Evolutionary conservation across 2,888 invertebrate genomes (phyloP).

Genomic region (Lasioglossum leucozonium): DNA sequence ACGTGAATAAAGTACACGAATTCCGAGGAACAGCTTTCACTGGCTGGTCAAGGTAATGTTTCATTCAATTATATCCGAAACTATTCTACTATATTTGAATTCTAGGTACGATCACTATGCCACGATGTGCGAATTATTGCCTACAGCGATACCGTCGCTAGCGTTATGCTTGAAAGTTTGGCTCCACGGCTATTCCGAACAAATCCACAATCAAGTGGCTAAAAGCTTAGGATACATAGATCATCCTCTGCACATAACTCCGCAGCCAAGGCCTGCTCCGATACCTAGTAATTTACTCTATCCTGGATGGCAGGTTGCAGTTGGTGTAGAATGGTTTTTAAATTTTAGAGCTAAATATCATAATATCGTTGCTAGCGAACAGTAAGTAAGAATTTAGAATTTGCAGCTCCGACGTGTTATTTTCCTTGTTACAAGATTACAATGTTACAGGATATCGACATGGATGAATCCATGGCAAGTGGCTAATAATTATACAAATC

Average conservation of each 20-base stretch:
- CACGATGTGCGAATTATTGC: constrained; percentile 89
- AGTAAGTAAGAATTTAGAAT: constrained; percentile 83
- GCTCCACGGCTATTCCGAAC: constrained; percentile 85
- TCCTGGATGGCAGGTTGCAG: constrained; percentile 84
- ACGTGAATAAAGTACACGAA: constrained; percentile 85
- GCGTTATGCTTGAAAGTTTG: constrained; percentile 87
- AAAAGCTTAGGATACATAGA: constrained; percentile 84
- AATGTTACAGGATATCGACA: constrained; percentile 86
- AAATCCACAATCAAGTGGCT: constrained; percentile 84
- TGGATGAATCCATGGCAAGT: constrained; percentile 91
- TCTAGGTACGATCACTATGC: constrained; percentile 90
- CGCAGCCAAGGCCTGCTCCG: constrained; percentile 83
- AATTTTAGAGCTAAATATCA: constrained; percentile 85
- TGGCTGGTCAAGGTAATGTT: constrained; percentile 89
- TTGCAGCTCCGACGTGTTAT: not conserved
- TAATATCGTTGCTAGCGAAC: constrained; percentile 86
- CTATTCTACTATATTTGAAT: not conserved
- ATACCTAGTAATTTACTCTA: constrained; percentile 84
- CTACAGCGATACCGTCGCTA: constrained; percentile 88
- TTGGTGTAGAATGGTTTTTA: constrained; percentile 86
- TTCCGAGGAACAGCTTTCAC: constrained; percentile 89
- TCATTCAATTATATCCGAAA: not conserved
- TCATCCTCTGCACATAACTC: constrained; percentile 81
- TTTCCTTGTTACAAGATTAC: not conserved
- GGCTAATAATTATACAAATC: constrained; percentile 88